These are phyloP conservation scores for Troides aeacus DNA, from an alignment of 2,888 invertebrate species.

Conservation along the genomic window DNA sequence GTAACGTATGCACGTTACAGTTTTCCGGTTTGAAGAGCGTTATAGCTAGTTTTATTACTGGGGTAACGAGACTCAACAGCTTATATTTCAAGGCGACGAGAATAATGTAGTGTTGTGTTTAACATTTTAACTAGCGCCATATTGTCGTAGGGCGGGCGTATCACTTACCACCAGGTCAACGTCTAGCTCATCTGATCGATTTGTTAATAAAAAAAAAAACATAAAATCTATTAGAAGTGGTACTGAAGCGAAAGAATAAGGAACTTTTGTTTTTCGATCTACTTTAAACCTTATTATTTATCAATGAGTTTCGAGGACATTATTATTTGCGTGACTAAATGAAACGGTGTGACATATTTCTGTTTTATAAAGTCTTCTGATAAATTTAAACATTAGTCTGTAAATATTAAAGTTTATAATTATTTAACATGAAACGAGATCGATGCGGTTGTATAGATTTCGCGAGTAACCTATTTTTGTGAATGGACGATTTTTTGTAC, in stretches of 20 bases:
- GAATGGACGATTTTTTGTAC: slow-evolving; percentile 72
- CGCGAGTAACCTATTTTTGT: slow-evolving; percentile 77
- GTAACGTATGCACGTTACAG: no score
- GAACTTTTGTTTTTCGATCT: background rate
- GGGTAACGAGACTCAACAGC: no score
- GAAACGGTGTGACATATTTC: slow-evolving; percentile 28
- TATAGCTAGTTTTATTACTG: no score
- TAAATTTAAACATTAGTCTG: slow-evolving; percentile 5
- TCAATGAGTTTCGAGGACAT: background rate
- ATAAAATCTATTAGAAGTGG: background rate
- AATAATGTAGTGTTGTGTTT: no score
- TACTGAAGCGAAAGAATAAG: background rate
- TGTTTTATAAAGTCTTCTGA: background rate
- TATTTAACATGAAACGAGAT: slow-evolving; percentile 21
- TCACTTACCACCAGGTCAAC: no score
- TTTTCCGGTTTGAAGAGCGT: no score
- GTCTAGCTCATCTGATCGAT: no score
- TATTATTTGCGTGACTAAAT: slow-evolving; percentile 35
- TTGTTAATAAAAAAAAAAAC: background rate
- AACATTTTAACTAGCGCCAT: no score
- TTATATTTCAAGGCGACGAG: no score
- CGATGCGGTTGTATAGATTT: slow-evolving; percentile 46
- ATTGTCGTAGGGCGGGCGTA: no score
- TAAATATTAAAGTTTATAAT: slow-evolving; percentile 36
- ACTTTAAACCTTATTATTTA: background rate